Conservation (phyloP, 2,888 invertebrate species). For the Platerodrilus igneus region DNA sequence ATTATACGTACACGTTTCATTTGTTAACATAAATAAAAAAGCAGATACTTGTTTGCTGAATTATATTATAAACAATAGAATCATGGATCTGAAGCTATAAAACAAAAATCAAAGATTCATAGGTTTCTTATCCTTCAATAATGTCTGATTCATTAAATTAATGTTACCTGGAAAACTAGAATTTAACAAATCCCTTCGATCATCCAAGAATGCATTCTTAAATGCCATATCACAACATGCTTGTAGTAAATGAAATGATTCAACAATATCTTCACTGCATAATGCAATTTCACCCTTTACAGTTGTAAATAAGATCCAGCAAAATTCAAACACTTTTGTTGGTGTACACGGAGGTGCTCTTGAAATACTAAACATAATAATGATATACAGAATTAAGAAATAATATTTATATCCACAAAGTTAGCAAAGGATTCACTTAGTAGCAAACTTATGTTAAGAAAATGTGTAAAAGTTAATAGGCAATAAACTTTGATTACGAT, state of each 20-base stretch:
- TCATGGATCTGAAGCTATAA: too few species aligned
- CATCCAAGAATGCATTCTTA: conserved; percentile 75
- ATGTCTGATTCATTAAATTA: too few species aligned
- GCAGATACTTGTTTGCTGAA: too few species aligned
- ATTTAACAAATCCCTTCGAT: conserved; percentile 82
- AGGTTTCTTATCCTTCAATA: too few species aligned
- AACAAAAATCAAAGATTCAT: too few species aligned
- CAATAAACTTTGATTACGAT: too few species aligned
- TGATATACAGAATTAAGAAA: conserved; percentile 8
- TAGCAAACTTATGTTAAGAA: too few species aligned
- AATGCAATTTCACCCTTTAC: conserved; percentile 82
- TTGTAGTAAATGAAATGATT: conserved; percentile 86
- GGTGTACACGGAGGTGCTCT: conserved; percentile 75
- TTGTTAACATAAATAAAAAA: too few species aligned
- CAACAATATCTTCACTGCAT: conserved; percentile 88
- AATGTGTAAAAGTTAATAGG: too few species aligned
- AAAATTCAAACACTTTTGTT: conserved; percentile 83
- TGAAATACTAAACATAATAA: conserved; percentile 29
- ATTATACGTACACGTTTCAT: too few species aligned
- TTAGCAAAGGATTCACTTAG: conserved; percentile 9
- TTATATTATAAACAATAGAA: too few species aligned
- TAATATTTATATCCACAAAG: neutral
- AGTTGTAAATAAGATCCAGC: conserved; percentile 90
- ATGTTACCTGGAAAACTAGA: conserved; percentile 73
- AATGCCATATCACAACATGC: conserved; percentile 90